Evolutionary conservation across 2,113 vertebrate genomes (phyloP).

Genomic region (Nematolebias whitei): DNA sequence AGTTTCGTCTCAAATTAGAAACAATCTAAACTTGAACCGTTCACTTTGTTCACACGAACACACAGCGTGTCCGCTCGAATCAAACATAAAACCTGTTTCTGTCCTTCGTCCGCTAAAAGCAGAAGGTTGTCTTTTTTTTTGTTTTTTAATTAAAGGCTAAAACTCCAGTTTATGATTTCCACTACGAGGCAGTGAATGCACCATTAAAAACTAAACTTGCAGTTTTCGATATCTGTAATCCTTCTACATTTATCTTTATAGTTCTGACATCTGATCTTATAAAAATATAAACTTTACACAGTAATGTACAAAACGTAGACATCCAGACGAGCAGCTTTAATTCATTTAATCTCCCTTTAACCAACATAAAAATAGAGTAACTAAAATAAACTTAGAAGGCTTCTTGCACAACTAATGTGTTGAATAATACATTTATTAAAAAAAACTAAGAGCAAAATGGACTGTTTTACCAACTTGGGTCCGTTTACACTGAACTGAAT

Average conservation of each 20-base stretch:
- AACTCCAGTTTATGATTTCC: neutral
- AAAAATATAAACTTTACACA: constrained; percentile 74
- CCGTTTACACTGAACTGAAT: too few species aligned
- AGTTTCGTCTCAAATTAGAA: neutral
- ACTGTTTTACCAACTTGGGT: too few species aligned
- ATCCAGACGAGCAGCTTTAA: constrained; percentile 14
- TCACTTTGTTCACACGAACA: too few species aligned
- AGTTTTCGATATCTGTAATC: neutral
- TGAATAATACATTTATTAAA: too few species aligned
- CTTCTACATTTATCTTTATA: constrained; percentile 54
- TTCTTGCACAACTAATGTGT: neutral
- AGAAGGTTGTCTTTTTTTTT: too few species aligned
- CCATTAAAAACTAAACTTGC: neutral
- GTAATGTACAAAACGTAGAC: constrained; percentile 56
- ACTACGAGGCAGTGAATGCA: constrained; percentile 34
- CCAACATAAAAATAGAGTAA: constrained; percentile 7
- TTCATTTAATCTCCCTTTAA: constrained; percentile 16
- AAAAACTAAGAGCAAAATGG: too few species aligned
- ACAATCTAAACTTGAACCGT: too few species aligned
- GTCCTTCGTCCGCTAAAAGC: too few species aligned
- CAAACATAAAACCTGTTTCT: neutral
- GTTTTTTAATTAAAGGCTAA: too few species aligned
- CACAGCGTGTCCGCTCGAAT: too few species aligned
- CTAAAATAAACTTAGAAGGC: neutral
- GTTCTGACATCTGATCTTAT: constrained; percentile 56